A percentile compares a stretch with the other conserved stretches of the same genome.
phyloP scores from a whole-genome alignment of 2,797 vertebrate species.

The Tympanoctomys barrerae region DNA sequence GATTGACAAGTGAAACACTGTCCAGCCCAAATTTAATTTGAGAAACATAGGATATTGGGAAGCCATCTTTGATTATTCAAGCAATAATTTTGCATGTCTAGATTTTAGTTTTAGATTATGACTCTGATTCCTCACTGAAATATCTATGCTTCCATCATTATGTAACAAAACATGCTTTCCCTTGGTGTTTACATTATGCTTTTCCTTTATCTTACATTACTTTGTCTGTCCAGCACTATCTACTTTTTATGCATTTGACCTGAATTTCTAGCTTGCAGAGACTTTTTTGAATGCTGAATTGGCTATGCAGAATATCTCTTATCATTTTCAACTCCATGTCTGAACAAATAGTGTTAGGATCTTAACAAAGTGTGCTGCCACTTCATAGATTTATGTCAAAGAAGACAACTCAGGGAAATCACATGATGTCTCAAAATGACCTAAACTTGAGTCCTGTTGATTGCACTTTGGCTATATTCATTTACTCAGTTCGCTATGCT shows the following conservation, averaged over 20 bases:
- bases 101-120: conserved; percentile 40
- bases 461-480: conserved; percentile 16
- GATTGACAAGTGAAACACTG: background rate
- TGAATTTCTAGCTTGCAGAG: background rate
- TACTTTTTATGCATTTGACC: background rate
- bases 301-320: background rate
- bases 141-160: background rate
- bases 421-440: background rate
- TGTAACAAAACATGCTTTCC: background rate
- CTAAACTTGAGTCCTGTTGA: conserved; percentile 30
- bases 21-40: background rate
- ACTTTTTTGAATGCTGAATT: background rate
- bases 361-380: background rate
- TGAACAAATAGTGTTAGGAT: background rate
- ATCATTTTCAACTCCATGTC: conserved; percentile 32
- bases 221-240: background rate
- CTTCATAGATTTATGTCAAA: background rate
- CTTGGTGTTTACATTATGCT: background rate
- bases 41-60: background rate
- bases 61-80: background rate
- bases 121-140: background rate
- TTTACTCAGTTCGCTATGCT: conserved; percentile 44
- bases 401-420: background rate
- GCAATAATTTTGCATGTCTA: background rate
- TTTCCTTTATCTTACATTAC: background rate